Evolutionary conservation across 2,888 invertebrate genomes (phyloP), one percentile per base, ranked within the genome.

Genomic region (Bedellia somnulentella): DNA sequence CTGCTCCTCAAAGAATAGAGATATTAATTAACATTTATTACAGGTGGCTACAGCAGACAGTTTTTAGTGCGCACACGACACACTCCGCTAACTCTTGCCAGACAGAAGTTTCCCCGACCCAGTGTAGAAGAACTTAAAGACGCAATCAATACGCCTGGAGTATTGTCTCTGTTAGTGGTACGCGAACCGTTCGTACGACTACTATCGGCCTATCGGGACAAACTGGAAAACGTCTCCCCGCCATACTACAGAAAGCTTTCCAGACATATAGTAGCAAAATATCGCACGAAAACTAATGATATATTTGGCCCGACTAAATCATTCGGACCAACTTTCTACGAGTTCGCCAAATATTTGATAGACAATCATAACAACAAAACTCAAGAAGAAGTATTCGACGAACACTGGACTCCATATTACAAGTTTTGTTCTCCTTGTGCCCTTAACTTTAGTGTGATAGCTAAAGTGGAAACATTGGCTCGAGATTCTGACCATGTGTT

Each of bases 111-210:
- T 47, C 85, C 85, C 3, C 70, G 86, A 10, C 85, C 86, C 5
- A 80, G 80, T 28, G 66, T 80, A 27, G 75, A 80, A 25, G 83
- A 85, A 49, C 56, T 86, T 25, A 45, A 44, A 36, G 80, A 82
- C 39, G 82, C 85, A 35, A 70, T 81, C 6, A 62, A 49, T 35
- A 60, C 81, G 21, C 78, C 80, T 3, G 80, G 79, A 13, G 82
- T 85, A 3, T 55, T 85, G 36, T 83, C 86, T 27, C 80, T 87
- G 39, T 54, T 87, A 28, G 81, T 85, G 15, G 86, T 86, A 2
- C 78, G 87, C 24, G 86, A 87, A 55, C 87, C 87, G 2, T 85
- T 87, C 44, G 86, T 86, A 41, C 71, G 87, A 35, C 60, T 87
- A 18, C 64, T 87, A 27, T 86, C 86, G 28, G 87, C 85, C 9